Evolutionary conservation across 2,113 vertebrate genomes (phyloP), one percentile per base, ranked within the genome.

Genomic region (Regulus satrapa): DNA sequence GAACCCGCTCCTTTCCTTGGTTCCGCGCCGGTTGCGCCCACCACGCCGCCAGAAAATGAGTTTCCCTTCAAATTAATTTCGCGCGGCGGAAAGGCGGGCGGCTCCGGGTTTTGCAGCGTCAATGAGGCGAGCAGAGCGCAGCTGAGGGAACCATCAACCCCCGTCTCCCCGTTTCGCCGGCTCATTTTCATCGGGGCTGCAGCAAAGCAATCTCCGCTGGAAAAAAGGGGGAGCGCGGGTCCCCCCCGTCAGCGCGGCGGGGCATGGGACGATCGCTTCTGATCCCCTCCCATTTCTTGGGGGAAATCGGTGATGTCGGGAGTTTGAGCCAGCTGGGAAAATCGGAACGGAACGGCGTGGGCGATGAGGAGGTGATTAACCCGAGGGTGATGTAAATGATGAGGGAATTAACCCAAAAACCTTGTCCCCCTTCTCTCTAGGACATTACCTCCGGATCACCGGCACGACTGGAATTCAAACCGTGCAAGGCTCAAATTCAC

Each of bases 391-490:
- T 46, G 45, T 46, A 20, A 46, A 46, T 18, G 43, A 45, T 0
- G 41, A 54, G 19, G 41, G 74, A 62, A 75, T 61, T 3, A 61
- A 86, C n/a, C 25, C 76, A n/a, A n/a, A n/a, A n/a, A n/a, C n/a
- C n/a, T n/a, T n/a, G n/a, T n/a, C n/a, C 1, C 6, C 0, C 0
- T 4, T 4, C 56, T 52, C 21, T 41, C 25, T 0, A 2, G 1
- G 15, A 5, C 69, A 6, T 34, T 12, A 20, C 19, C 38, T 41
- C 12, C 1, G 62, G 40, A 25, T 45, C 86, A 34, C 10, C 12
- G 12, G 66, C 49, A 36, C 7, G 2, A 14, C 0, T 1, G 49
- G 32, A 88, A 56, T 59, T 15, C 18, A 40, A 73, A 18, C 2
- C 45, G 20, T n/a, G 43, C 15, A 29, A 4, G 6, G 68, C 17